A percentile compares a stretch with the other conserved stretches of the same genome.
These are phyloP conservation scores for Pygoscelis antarcticus DNA, from an alignment of 2,113 vertebrate species.

Conservation along the genomic window DNA sequence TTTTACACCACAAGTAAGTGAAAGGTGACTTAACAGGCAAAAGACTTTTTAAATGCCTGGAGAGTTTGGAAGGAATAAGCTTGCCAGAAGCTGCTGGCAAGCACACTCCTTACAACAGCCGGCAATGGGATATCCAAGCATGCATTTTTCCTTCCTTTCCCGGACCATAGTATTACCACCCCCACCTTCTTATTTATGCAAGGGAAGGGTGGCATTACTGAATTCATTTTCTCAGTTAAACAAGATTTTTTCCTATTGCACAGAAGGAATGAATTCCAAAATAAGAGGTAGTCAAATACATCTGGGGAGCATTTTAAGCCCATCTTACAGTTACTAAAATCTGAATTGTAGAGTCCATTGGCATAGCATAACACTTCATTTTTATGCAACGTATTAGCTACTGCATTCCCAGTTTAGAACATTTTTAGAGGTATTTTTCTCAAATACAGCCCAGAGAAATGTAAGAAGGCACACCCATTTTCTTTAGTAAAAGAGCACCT, in stretches of 20 bases:
- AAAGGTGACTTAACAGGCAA: slow-evolving; percentile 48
- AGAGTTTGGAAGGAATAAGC: background rate
- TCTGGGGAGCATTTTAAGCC: background rate
- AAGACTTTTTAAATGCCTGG: slow-evolving; percentile 35
- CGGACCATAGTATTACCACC: slow-evolving; percentile 12
- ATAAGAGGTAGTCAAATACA: background rate
- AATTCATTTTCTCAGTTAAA: background rate
- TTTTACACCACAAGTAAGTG: slow-evolving; percentile 16
- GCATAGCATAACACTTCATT: background rate
- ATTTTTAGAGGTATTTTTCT: background rate
- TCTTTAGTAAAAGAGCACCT: background rate
- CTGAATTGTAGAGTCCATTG: background rate
- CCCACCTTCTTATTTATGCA: slow-evolving; percentile 26
- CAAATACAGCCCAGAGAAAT: background rate
- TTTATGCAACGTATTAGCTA: background rate
- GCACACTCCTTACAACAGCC: background rate
- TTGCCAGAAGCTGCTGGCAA: slow-evolving; percentile 48
- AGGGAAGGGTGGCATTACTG: slow-evolving; percentile 26
- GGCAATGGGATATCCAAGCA: slow-evolving; percentile 16
- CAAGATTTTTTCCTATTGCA: background rate
- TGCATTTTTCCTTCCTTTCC: slow-evolving; percentile 42
- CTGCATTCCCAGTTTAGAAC: background rate
- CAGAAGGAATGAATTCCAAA: background rate
- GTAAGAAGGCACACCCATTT: background rate
- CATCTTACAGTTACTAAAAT: slow-evolving; percentile 1